phyloP scores from a whole-genome alignment of 1,140 invertebrate genomes.

The Copidosoma floridanum region DNA sequence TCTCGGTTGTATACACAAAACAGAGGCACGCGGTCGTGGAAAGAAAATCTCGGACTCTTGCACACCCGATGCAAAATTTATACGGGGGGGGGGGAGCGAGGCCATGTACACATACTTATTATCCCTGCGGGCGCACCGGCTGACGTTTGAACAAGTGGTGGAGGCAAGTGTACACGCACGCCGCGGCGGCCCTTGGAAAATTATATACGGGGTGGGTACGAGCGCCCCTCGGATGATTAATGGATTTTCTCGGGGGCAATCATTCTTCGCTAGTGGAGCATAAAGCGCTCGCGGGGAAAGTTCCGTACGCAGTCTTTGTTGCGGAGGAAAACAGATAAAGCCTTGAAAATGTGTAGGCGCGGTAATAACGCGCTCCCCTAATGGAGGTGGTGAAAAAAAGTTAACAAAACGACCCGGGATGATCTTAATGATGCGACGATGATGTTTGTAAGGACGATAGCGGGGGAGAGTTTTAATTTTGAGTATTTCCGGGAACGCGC shows the following conservation, averaged over 20 bases:
- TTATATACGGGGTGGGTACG: too few relatives aligned
- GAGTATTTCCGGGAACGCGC: too few relatives aligned
- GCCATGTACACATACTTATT: not conserved
- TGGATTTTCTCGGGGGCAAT: constrained; percentile 30
- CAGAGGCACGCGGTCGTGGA: too few relatives aligned
- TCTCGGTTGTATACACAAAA: too few relatives aligned
- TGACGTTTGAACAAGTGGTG: constrained; percentile 1
- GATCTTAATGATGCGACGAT: constrained; percentile 1
- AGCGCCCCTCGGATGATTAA: constrained; percentile 35
- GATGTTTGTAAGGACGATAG: not conserved
- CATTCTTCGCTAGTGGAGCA: constrained; percentile 22
- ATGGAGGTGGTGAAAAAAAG: not conserved
- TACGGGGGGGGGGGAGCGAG: too few relatives aligned
- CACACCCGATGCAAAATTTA: too few relatives aligned
- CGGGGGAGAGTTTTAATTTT: not conserved
- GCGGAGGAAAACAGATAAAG: not conserved
- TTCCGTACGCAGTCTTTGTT: constrained; percentile 9
- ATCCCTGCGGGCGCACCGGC: not conserved
- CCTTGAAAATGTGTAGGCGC: not conserved
- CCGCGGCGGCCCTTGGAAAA: too few relatives aligned
- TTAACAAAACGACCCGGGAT: not conserved
- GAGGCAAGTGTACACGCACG: constrained; percentile 34
- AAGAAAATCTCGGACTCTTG: too few relatives aligned
- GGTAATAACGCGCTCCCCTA: not conserved
- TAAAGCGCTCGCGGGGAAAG: not conserved